These are phyloP conservation scores for Carpatolechia fugitivella DNA, from an alignment of 2,888 invertebrate genomes.

Conservation along the genomic window DNA sequence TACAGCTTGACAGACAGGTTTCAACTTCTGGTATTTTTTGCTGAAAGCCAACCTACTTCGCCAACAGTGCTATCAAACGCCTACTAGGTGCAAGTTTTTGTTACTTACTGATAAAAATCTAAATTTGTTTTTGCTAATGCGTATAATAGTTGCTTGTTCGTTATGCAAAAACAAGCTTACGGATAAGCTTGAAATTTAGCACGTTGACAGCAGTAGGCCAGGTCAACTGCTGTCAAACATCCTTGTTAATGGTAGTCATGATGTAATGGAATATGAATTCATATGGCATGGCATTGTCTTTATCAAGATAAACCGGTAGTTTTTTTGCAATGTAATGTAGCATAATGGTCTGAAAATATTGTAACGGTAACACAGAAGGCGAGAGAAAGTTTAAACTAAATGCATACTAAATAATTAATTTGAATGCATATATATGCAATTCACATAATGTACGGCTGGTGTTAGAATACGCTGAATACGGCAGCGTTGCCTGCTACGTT, in stretches of 20 bases:
- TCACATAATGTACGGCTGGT: constrained; percentile 11
- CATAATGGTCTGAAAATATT: background rate
- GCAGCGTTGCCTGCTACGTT: constrained; percentile 12
- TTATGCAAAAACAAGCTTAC: constrained; percentile 14
- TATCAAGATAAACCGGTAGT: background rate
- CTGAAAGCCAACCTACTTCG: constrained; percentile 24
- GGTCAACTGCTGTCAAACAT: constrained; percentile 6
- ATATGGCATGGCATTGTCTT: background rate
- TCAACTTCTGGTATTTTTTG: constrained; percentile 42
- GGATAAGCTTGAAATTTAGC: background rate
- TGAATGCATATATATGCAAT: constrained; percentile 42
- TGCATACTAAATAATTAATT: constrained; percentile 15
- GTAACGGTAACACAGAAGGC: background rate
- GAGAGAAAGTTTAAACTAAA: constrained; percentile 15
- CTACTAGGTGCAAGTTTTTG: constrained; percentile 13
- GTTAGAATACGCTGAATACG: constrained; percentile 15
- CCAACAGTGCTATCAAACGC: constrained; percentile 23
- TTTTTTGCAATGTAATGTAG: background rate
- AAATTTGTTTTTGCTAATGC: background rate
- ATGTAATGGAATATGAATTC: background rate
- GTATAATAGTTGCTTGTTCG: constrained; percentile 4
- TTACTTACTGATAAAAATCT: constrained; percentile 11
- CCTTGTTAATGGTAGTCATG: constrained; percentile 5
- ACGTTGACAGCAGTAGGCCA: constrained; percentile 5
- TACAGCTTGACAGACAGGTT: constrained; percentile 36